Conservation (phyloP, 2,888 invertebrate species). For the Eupithecia tripunctaria region DNA sequence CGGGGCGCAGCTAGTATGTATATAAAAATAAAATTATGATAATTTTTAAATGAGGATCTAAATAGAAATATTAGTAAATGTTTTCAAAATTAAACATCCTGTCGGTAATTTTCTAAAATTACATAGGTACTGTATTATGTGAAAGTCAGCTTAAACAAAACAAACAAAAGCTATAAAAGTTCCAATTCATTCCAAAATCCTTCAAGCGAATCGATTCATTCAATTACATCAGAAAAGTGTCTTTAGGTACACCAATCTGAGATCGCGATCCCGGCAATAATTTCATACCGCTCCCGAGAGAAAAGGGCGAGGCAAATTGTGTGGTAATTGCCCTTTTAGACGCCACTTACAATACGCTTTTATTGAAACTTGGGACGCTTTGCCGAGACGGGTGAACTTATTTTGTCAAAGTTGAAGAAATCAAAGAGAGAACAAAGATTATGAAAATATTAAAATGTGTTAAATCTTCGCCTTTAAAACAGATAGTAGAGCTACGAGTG, state of each 20-base stretch:
- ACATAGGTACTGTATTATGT: neutral
- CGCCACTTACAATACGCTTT: constrained; percentile 67
- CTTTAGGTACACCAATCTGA: constrained; percentile 22
- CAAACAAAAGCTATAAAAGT: neutral
- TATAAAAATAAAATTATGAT: no score
- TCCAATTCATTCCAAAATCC: neutral
- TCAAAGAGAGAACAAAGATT: neutral
- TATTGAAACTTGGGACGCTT: constrained; percentile 55
- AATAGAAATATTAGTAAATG: neutral
- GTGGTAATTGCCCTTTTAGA: constrained; percentile 81
- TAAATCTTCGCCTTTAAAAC: neutral
- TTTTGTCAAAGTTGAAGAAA: constrained; percentile 19
- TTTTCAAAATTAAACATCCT: neutral
- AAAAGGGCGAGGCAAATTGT: constrained; percentile 72
- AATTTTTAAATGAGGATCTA: neutral
- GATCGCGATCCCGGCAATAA: constrained; percentile 68
- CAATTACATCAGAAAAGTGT: constrained; percentile 19
- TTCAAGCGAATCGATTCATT: constrained; percentile 6
- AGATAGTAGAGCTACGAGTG: neutral
- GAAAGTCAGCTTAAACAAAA: neutral
- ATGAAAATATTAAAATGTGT: neutral
- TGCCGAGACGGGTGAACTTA: constrained; percentile 36
- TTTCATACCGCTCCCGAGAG: constrained; percentile 63
- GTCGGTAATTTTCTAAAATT: neutral
- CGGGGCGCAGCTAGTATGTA: no score